Conservation (phyloP, 2,888 invertebrate species). For the Conistra vaccinii region DNA sequence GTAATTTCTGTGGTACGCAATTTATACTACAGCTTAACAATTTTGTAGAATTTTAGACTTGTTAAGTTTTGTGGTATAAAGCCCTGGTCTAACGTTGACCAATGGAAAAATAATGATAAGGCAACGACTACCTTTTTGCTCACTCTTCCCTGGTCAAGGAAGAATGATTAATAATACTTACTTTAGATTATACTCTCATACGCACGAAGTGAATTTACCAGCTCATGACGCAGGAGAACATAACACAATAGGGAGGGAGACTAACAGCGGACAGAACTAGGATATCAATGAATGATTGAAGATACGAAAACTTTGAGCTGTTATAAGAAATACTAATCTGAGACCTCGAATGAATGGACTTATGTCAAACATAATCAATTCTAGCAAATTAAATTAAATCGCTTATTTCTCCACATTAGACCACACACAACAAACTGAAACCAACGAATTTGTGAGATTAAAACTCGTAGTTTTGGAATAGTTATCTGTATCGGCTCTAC, state of each 20-base stretch:
- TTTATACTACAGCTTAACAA: no score
- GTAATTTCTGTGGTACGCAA: no score
- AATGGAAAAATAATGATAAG: background rate
- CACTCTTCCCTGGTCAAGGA: background rate
- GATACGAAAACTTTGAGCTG: background rate
- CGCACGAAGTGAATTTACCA: background rate
- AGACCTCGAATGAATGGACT: background rate
- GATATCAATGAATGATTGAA: background rate
- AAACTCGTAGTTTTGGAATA: constrained; percentile 69
- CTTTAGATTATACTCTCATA: background rate
- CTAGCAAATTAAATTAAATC: constrained; percentile 5
- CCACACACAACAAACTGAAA: constrained; percentile 64
- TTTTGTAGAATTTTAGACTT: no score
- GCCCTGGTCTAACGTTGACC: background rate
- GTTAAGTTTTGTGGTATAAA: no score
- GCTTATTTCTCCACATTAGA: constrained; percentile 47
- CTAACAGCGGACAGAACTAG: background rate
- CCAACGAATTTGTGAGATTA: constrained; percentile 76
- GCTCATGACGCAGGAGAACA: background rate
- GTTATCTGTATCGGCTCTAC: constrained; percentile 47
- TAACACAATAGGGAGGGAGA: background rate
- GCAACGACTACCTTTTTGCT: background rate
- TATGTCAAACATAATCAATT: background rate
- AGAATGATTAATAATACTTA: background rate
- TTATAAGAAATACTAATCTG: background rate